These are phyloP conservation scores for Caenorhabditis wallacei DNA, from an alignment of 2,888 invertebrate genomes.

Conservation along the genomic window DNA sequence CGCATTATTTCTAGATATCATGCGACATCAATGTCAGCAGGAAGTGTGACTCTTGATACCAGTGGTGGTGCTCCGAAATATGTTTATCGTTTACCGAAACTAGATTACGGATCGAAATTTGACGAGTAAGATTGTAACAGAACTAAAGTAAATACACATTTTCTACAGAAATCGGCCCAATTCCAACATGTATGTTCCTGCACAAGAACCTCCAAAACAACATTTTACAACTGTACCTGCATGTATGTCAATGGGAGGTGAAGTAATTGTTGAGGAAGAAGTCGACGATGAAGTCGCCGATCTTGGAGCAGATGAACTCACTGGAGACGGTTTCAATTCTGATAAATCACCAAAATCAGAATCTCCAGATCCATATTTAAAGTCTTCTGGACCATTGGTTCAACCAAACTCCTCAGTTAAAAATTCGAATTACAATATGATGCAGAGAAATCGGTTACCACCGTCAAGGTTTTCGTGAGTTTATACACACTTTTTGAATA, in stretches of 20 bases:
- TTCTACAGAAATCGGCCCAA: conserved; percentile 52
- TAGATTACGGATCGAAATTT: conserved; percentile 46
- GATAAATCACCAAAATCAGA: conserved; percentile 55
- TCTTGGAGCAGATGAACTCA: conserved; percentile 43
- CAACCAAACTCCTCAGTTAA: conserved; percentile 15
- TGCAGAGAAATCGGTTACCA: conserved; percentile 55
- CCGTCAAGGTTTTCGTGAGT: conserved; percentile 50
- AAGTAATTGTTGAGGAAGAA: conserved; percentile 67
- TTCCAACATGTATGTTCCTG: conserved; percentile 59
- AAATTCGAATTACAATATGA: conserved; percentile 14
- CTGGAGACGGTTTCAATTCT: conserved; percentile 47
- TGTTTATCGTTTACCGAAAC: conserved; percentile 59
- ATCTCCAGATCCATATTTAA: conserved; percentile 52
- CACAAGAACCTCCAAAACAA: conserved; percentile 56
- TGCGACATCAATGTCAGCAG: conserved; percentile 50
- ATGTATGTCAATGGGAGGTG: conserved; percentile 73
- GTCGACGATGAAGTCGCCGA: conserved; percentile 60
- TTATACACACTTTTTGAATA: too few species aligned
- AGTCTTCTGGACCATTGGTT: conserved; percentile 54
- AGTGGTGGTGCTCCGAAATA: conserved; percentile 60
- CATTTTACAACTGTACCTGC: conserved; percentile 69
- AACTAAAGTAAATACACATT: background rate
- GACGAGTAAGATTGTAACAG: conserved; percentile 57
- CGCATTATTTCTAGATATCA: conserved; percentile 37
- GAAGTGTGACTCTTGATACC: conserved; percentile 58